phyloP scores from a whole-genome alignment of 2,888 invertebrate genomes.

The Calameuta pallipes region DNA sequence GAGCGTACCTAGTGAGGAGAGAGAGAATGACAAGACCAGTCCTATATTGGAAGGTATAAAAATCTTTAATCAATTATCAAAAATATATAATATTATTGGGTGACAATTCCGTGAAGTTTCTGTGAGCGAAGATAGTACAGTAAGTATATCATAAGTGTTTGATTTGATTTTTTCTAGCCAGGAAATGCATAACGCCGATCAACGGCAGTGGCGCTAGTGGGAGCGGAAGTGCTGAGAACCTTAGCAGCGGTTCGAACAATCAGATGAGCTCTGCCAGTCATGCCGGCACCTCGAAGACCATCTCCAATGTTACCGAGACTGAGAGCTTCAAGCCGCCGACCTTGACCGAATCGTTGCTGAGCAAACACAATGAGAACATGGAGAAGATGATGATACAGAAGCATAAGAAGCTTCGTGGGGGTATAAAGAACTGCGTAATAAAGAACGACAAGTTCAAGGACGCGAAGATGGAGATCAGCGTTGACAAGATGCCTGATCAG shows the following conservation, averaged over 20 bases:
- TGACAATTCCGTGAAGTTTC: not conserved
- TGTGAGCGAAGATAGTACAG: not conserved
- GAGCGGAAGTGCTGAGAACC: slow-evolving; percentile 72
- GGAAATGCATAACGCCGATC: slow-evolving; percentile 67
- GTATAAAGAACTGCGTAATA: slow-evolving; percentile 65
- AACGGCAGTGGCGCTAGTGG: slow-evolving; percentile 70
- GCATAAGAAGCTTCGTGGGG: slow-evolving; percentile 74
- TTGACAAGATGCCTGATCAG: slow-evolving; percentile 61
- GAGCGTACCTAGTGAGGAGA: slow-evolving; percentile 42
- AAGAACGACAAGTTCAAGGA: slow-evolving; percentile 69
- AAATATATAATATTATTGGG: not conserved
- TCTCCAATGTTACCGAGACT: slow-evolving; percentile 52
- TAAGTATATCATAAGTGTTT: not conserved
- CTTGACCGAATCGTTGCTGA: slow-evolving; percentile 73
- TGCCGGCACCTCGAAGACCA: slow-evolving; percentile 67
- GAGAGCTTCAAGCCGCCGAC: slow-evolving; percentile 67
- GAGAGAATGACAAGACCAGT: slow-evolving; percentile 42
- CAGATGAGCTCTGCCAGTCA: slow-evolving; percentile 67
- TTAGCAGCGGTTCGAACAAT: slow-evolving; percentile 72
- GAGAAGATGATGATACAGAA: slow-evolving; percentile 81
- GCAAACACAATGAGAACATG: slow-evolving; percentile 83
- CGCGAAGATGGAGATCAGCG: slow-evolving; percentile 65
- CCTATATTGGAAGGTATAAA: slow-evolving; percentile 37
- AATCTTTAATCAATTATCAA: not conserved
- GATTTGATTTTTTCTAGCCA: slow-evolving; percentile 34